phyloP scores from a whole-genome alignment of 2,888 invertebrate genomes.

The Pyrrhia umbra region DNA sequence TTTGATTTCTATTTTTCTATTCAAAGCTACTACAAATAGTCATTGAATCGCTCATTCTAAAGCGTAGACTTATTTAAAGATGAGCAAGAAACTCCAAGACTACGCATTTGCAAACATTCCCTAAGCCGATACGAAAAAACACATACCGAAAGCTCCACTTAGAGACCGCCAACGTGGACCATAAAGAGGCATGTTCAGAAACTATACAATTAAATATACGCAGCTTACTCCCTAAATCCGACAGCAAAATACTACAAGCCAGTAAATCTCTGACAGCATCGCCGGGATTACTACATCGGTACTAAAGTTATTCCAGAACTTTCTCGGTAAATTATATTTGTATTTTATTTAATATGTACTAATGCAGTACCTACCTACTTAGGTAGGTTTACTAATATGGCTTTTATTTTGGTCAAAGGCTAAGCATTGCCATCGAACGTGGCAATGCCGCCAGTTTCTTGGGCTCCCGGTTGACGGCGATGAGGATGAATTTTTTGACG shows the following conservation, averaged over 20 bases:
- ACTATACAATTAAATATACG: conserved; percentile 46
- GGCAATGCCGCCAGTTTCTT: too few relatives aligned
- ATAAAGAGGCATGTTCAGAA: conserved; percentile 17
- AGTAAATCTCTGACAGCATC: conserved; percentile 60
- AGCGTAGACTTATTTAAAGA: neutral
- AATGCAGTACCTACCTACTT: too few relatives aligned
- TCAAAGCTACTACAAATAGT: too few relatives aligned
- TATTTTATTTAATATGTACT: conserved; percentile 33
- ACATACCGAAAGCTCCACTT: conserved; percentile 4
- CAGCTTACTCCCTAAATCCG: conserved; percentile 58
- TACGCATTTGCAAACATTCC: neutral
- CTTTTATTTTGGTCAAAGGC: too few relatives aligned
- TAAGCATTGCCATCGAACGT: too few relatives aligned
- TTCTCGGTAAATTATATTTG: conserved; percentile 23
- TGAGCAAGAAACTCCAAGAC: neutral
- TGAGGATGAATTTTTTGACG: too few relatives aligned
- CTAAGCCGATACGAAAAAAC: neutral
- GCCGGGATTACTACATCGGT: conserved; percentile 44
- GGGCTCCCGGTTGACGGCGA: too few relatives aligned
- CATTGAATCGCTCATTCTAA: too few relatives aligned
- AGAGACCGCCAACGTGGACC: conserved; percentile 33
- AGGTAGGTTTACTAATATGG: too few relatives aligned
- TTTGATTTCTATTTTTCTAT: too few relatives aligned
- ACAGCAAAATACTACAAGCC: conserved; percentile 65
- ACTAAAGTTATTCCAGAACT: conserved; percentile 25